Percentiles rank a stretch among this genome's conserved stretches.
phyloP scores from a whole-genome alignment of 1,140 invertebrate species.

The Hermatobates lingyangjiaoensis region DNA sequence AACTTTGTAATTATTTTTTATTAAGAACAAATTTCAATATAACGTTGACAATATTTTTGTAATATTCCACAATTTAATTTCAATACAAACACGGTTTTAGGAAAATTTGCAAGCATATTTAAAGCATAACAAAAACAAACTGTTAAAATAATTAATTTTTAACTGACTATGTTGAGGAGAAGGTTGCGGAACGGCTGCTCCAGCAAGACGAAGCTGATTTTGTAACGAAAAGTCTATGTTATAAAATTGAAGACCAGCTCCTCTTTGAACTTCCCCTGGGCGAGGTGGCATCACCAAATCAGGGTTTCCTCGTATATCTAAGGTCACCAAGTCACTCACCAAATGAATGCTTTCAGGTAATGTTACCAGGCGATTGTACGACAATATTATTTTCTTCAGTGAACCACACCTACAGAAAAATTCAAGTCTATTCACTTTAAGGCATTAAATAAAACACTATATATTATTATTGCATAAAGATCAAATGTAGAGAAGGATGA shows the following conservation, averaged over 20 bases:
- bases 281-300: slow-evolving; percentile 96
- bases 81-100: too few relatives aligned
- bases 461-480: too few relatives aligned
- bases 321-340: slow-evolving; percentile 68
- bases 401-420: slow-evolving; percentile 68
- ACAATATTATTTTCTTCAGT: slow-evolving; percentile 83
- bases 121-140: too few relatives aligned
- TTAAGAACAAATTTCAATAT: too few relatives aligned
- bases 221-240: slow-evolving; percentile 98
- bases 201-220: slow-evolving; percentile 80
- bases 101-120: too few relatives aligned
- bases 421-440: too few relatives aligned
- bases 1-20: too few relatives aligned
- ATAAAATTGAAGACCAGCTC: slow-evolving; percentile 83
- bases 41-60: too few relatives aligned
- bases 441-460: too few relatives aligned
- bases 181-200: slow-evolving; percentile 62
- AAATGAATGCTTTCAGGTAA: slow-evolving; percentile 94
- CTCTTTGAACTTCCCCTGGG: slow-evolving; percentile 57
- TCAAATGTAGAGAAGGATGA: too few relatives aligned
- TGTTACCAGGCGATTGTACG: slow-evolving; percentile 85
- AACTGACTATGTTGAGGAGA: slow-evolving; percentile 39
- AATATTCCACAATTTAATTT: too few relatives aligned
- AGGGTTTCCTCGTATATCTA: slow-evolving; percentile 85
- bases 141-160: too few relatives aligned